Evolutionary conservation across 2,797 vertebrate genomes (phyloP).

Genomic region (Enteromius anoplus): DNA sequence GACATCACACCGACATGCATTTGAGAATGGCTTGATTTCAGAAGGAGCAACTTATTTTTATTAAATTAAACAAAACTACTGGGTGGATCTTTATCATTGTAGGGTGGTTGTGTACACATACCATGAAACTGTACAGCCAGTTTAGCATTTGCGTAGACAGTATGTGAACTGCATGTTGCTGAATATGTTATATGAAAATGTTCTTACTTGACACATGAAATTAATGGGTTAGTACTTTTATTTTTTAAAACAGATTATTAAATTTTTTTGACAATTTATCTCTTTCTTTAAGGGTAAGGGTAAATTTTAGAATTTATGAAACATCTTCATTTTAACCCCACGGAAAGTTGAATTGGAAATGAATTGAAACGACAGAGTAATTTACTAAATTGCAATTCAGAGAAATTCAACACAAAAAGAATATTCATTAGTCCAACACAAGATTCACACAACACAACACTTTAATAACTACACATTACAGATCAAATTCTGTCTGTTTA

Average conservation of each 20-base stretch:
- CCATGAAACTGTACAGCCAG: neutral
- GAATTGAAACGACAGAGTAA: neutral
- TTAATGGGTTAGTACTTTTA: neutral
- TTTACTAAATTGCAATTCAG: neutral
- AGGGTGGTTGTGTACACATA: too few species aligned
- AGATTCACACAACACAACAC: neutral
- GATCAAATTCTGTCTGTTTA: neutral
- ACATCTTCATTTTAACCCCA: neutral
- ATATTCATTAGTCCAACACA: neutral
- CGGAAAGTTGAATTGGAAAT: neutral
- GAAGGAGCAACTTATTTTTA: too few species aligned
- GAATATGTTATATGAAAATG: neutral
- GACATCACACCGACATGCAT: too few species aligned
- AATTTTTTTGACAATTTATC: neutral
- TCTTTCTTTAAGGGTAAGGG: neutral
- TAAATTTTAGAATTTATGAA: neutral
- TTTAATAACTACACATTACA: neutral
- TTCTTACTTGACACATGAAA: neutral
- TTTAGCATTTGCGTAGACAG: neutral
- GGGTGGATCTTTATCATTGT: too few species aligned
- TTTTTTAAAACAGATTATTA: constrained; percentile 4
- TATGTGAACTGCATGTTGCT: neutral
- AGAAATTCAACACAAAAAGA: neutral
- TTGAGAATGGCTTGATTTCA: too few species aligned
- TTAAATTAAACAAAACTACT: too few species aligned